Evolutionary conservation across 2,888 invertebrate species (phyloP).

Genomic region (Euphydryas editha): DNA sequence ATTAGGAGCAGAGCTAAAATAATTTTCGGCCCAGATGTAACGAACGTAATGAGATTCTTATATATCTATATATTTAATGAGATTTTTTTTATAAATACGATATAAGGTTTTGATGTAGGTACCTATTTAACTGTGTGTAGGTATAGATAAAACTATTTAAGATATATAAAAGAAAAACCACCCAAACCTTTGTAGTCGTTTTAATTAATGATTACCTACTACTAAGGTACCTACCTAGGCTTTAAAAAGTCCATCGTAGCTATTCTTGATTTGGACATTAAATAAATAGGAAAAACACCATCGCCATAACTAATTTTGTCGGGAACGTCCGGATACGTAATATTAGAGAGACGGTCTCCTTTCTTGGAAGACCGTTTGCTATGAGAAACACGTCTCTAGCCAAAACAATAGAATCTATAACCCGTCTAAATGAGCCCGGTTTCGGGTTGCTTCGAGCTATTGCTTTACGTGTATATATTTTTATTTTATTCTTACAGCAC

Average conservation of each 20-base stretch:
- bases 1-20: constrained; percentile 79
- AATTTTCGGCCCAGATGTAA: constrained; percentile 79
- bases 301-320: constrained; percentile 8
- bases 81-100: not conserved
- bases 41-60: constrained; percentile 42
- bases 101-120: not conserved
- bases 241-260: not conserved
- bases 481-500: not conserved
- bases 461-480: constrained; percentile 10
- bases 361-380: constrained; percentile 47
- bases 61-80: constrained; percentile 21
- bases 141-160: too few species aligned
- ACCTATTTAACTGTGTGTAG: too few species aligned
- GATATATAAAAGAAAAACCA: too few species aligned
- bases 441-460: constrained; percentile 44
- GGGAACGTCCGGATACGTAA: constrained; percentile 37
- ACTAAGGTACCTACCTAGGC: too few species aligned
- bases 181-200: too few species aligned
- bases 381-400: constrained; percentile 50
- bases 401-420: constrained; percentile 52
- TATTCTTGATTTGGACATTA: not conserved
- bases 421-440: constrained; percentile 35
- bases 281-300: constrained; percentile 13
- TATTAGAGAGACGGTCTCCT: constrained; percentile 31
- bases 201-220: too few species aligned